These are phyloP conservation scores for Psococerastis gibbosa DNA, from an alignment of 2,888 invertebrate genomes.

Conservation along the genomic window DNA sequence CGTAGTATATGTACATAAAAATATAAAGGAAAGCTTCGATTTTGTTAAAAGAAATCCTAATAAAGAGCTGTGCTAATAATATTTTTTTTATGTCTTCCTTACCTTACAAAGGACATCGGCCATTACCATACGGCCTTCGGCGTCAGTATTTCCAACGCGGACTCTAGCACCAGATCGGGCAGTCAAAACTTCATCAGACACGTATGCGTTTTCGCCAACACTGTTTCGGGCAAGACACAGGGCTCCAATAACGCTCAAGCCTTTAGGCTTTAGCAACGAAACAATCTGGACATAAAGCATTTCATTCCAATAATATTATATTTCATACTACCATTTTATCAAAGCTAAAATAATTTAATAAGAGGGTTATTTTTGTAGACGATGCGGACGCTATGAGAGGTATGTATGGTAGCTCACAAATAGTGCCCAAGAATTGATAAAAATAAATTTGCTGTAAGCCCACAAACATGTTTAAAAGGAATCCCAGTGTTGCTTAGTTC, in stretches of 20 bases:
- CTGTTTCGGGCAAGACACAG: slow-evolving; percentile 80
- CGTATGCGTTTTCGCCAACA: slow-evolving; percentile 72
- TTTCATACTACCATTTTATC: no score
- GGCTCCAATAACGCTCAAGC: slow-evolving; percentile 61
- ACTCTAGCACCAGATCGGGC: slow-evolving; percentile 67
- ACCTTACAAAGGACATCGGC: slow-evolving; percentile 67
- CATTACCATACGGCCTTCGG: slow-evolving; percentile 89
- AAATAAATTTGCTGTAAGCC: no score
- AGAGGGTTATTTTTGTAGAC: not conserved
- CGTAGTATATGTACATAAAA: no score
- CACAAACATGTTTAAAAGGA: no score
- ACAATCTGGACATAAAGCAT: no score
- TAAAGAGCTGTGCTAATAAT: no score
- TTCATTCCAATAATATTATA: slow-evolving; percentile 12
- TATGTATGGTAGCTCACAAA: no score
- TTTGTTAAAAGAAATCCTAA: slow-evolving; percentile 9
- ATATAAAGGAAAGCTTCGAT: slow-evolving; percentile 16
- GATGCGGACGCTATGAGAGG: no score
- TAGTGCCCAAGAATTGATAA: no score
- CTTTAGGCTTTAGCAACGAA: slow-evolving; percentile 43
- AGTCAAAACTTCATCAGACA: slow-evolving; percentile 75
- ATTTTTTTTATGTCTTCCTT: slow-evolving; percentile 16
- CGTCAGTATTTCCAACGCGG: slow-evolving; percentile 85
- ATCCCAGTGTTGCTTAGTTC: no score
- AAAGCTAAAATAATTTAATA: not conserved